Evolutionary conservation across 1,140 invertebrate genomes (phyloP), one percentile per base, ranked within the genome.

Genomic region (Drosophila pseudoobscura): DNA sequence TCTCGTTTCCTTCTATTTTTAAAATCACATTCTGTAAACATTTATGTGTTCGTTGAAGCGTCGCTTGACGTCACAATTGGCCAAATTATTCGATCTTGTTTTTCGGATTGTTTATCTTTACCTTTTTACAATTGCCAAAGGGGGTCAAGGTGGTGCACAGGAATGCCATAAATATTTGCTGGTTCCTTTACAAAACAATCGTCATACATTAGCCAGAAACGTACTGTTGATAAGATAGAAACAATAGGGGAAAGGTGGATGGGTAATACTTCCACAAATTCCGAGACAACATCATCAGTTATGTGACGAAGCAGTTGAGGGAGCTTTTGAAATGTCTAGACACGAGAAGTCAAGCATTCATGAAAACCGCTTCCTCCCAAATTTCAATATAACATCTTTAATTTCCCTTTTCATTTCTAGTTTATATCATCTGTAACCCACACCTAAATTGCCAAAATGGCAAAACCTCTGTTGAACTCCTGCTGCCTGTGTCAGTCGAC

Each of bases 401-500:
- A 39, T 3, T 44, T 15, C 46, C 17, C 8, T 17, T 2, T 69
- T 6, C 8, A 44, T 43, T 69, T 77, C 1, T 58, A 82, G 78
- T 17, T 44, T 2, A 13, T 13, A 39, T 39, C 35, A 13, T 13
- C 35, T 39, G n/a, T 29, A 51, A 31, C 7, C n/a, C 9, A 0
- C 1, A n/a, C 41, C 45, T 20, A 26, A n/a, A 35, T 0, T 62
- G n/a, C 3, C 35, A 75, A 70, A 50, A 91, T 91, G 91, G 75
- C 89, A 6, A 79, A 85, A 46, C 90, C 91, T 6, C 58, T 90
- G 7, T 56, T 91, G 5, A 90, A 93, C 53, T 92, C 93, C 56
- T 96, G 94, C 80, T 96, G 95, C 79, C 91, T 94, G 43, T 95
- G 94, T 80, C 94, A 93, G 44, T 95, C 95, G 4, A 92, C 96